Conservation (phyloP, 2,113 vertebrate species). For the Ornithorhynchus anatinus region DNA sequence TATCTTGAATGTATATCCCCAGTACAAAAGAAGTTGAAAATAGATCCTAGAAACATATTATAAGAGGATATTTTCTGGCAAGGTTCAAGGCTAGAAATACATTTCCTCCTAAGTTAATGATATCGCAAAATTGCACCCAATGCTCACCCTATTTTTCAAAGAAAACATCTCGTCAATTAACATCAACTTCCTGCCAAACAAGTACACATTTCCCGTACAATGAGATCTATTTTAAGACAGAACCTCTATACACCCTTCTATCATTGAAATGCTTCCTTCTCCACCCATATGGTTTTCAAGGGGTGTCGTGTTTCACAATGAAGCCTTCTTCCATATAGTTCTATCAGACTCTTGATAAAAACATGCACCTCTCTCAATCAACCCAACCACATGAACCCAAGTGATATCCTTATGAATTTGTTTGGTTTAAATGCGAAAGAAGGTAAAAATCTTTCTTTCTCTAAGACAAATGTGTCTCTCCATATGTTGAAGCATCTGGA, state of each 20-base stretch:
- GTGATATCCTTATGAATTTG: not conserved
- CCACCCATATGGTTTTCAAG: not conserved
- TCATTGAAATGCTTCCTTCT: not conserved
- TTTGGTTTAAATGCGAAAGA: not conserved
- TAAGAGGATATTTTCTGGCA: not conserved
- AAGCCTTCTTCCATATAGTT: no score
- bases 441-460: not conserved
- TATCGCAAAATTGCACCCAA: no score
- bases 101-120: no score
- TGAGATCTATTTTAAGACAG: not conserved
- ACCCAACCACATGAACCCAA: not conserved
- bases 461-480: not conserved
- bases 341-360: not conserved
- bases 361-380: not conserved
- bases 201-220: no score
- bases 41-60: no score
- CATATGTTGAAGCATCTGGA: slow-evolving; percentile 33
- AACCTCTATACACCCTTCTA: not conserved
- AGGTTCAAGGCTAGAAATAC: not conserved
- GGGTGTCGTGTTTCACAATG: no score
- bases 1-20: not conserved
- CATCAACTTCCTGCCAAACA: no score
- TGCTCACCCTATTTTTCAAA: no score
- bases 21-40: not conserved
- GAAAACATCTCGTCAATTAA: no score